A percentile compares a stretch with the other conserved stretches of the same genome.
phyloP scores from a whole-genome alignment of 2,888 invertebrate genomes.

The Orthonevra nobilis region DNA sequence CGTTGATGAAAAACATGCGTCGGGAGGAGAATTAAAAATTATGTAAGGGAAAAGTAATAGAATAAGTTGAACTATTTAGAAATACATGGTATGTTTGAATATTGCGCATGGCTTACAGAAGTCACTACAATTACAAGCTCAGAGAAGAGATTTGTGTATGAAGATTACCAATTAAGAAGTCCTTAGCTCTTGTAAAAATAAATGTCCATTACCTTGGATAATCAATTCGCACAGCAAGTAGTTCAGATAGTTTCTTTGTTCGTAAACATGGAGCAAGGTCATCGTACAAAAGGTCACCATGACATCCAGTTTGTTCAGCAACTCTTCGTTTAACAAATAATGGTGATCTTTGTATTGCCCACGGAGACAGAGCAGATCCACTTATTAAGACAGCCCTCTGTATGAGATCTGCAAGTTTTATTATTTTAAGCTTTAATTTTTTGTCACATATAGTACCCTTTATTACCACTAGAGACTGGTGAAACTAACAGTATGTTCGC shows the following conservation, averaged over 20 bases:
- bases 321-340: conserved; percentile 90
- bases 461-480: conserved; percentile 93
- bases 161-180: too few species aligned
- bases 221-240: conserved; percentile 88
- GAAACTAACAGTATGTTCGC: conserved; percentile 98
- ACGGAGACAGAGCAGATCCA: conserved; percentile 94
- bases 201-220: conserved; percentile 83
- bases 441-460: neutral
- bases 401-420: conserved; percentile 87
- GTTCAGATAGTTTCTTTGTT: conserved; percentile 87
- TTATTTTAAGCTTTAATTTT: neutral
- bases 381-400: conserved; percentile 93
- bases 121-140: too few species aligned
- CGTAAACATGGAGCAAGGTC: conserved; percentile 92
- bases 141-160: too few species aligned
- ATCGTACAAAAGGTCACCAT: conserved; percentile 89
- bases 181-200: neutral
- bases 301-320: conserved; percentile 91
- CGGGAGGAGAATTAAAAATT: too few species aligned
- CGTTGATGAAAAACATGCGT: too few species aligned
- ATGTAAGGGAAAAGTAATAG: too few species aligned
- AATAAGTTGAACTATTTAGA: too few species aligned
- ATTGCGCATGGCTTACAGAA: too few species aligned
- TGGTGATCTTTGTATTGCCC: conserved; percentile 94
- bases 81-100: too few species aligned